A percentile compares a stretch with the other conserved stretches of the same genome.
Conservation (phyloP, 2,797 vertebrate species). For the Tachyglossus aculeatus region DNA sequence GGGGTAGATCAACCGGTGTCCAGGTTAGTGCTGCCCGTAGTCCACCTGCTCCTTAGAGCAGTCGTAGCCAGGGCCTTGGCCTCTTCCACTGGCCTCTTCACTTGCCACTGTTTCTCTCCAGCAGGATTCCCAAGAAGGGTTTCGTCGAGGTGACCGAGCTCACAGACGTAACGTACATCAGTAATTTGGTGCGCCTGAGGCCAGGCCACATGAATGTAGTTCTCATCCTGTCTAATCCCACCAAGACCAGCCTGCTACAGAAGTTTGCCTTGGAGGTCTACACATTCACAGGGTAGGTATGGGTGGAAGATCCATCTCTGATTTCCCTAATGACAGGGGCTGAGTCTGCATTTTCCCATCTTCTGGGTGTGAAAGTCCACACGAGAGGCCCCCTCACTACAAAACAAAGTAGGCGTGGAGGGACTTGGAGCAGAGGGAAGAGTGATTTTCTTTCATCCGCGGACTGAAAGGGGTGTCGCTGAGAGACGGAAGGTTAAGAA, state of each 20-base stretch:
- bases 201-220: constrained; percentile 98
- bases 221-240: constrained; percentile 88
- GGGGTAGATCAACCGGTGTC: not conserved
- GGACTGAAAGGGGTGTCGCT: not conserved
- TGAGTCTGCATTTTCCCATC: not conserved
- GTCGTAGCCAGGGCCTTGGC: not conserved
- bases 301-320: not conserved
- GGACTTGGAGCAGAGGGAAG: not conserved
- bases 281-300: constrained; percentile 89
- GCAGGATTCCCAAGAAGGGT: constrained; percentile 89
- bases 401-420: not conserved
- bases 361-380: fast-evolving
- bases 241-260: constrained; percentile 92
- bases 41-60: not conserved
- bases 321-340: fast-evolving
- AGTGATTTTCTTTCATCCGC: not conserved
- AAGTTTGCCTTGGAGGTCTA: constrained; percentile 97
- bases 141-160: constrained; percentile 97
- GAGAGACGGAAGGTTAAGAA: not conserved
- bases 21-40: not conserved
- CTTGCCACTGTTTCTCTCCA: constrained; percentile 29
- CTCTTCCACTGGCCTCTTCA: not conserved
- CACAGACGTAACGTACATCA: constrained; percentile 93
- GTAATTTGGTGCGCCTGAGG: constrained; percentile 93
- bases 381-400: not conserved